Evolutionary conservation across 2,113 vertebrate genomes (phyloP).

Genomic region (Xenopus borealis): DNA sequence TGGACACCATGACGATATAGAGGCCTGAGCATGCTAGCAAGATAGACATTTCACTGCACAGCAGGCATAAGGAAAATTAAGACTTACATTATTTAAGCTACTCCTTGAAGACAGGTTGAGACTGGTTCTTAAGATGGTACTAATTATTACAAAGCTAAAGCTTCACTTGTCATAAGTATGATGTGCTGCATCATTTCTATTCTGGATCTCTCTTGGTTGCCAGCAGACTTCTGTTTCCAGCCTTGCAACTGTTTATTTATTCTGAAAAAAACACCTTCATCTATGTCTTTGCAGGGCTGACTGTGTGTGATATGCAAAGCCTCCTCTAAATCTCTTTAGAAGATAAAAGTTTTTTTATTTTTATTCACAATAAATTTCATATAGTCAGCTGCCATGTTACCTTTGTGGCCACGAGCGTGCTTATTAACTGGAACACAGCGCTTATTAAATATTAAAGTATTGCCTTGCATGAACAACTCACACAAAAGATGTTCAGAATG

Average conservation of each 20-base stretch:
- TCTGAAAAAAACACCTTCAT: too few relatives aligned
- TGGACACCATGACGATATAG: neutral
- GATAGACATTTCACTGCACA: neutral
- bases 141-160: neutral
- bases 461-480: neutral
- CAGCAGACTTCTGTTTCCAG: neutral
- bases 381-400: neutral
- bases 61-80: neutral
- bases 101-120: neutral
- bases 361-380: neutral
- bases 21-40: neutral
- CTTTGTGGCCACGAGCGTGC: neutral
- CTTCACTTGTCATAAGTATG: neutral
- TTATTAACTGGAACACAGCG: slow-evolving; percentile 1
- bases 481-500: slow-evolving; percentile 1
- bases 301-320: neutral
- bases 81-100: too few relatives aligned
- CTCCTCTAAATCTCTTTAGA: neutral
- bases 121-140: neutral
- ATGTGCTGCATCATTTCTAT: neutral
- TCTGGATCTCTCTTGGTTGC: neutral
- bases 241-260: too few relatives aligned
- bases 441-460: slow-evolving; percentile 33
- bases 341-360: neutral
- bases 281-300: neutral